A percentile compares a stretch with the other conserved stretches of the same genome.
Evolutionary conservation across 2,113 vertebrate species (phyloP).

Genomic region (Peromyscus maniculatus): DNA sequence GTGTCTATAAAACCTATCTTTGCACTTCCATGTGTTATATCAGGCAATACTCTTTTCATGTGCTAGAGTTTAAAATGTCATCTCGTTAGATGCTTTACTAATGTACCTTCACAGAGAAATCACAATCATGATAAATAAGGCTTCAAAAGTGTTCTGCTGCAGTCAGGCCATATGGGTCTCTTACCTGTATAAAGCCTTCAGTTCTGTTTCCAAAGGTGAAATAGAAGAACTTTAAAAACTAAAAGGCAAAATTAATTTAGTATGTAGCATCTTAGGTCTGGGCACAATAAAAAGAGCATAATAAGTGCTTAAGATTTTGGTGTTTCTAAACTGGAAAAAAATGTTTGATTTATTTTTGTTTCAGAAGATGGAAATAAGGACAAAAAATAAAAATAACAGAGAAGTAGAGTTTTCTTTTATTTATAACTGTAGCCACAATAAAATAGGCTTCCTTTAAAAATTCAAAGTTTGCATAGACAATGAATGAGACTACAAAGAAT

Average conservation of each 20-base stretch:
- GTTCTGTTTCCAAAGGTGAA: not conserved
- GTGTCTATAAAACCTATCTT: not conserved
- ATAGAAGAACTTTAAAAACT: not conserved
- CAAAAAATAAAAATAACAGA: constrained; percentile 32
- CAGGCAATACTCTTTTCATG: not conserved
- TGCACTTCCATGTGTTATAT: not conserved
- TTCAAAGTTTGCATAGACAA: not conserved
- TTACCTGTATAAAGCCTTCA: not conserved
- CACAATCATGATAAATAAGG: constrained; percentile 28
- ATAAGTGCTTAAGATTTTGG: not conserved
- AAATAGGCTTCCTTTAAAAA: not conserved
- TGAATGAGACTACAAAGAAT: not conserved
- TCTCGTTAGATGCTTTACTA: constrained; percentile 47
- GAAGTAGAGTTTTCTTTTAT: not conserved
- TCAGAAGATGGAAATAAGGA: not conserved
- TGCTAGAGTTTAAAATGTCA: not conserved
- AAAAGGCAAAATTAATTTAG: not conserved
- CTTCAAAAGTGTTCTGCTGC: not conserved
- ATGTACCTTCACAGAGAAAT: constrained; percentile 25
- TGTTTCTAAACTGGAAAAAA: not conserved
- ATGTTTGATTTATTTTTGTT: not conserved
- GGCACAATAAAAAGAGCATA: not conserved
- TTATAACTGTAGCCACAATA: not conserved
- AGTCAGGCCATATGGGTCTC: not conserved
- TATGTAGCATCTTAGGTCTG: not conserved